Evolutionary conservation across 2,888 invertebrate genomes (phyloP), one percentile per base, ranked within the genome.

Genomic region (Drosophila differens): DNA sequence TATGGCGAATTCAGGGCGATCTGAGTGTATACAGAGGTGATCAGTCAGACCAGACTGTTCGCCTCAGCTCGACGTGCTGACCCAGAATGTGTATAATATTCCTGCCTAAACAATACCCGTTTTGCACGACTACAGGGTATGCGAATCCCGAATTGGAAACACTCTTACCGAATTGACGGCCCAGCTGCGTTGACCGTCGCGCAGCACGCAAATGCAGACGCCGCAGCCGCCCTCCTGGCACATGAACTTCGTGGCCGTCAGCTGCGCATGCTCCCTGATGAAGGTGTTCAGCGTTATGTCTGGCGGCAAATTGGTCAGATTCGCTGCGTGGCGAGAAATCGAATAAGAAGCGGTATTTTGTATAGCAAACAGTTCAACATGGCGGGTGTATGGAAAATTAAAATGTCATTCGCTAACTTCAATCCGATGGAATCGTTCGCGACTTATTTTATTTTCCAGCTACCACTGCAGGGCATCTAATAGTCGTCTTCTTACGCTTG

Each of bases 211-310:
- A 16, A 94, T 93, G 79, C 96, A 96, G 55, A 94, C 94, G 0
- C 96, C 96, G 84, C 96, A 96, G 22, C 96, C 96, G 37, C 96
- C 96, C 89, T 96, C 96, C 47, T 94, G 93, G 80, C 96, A 96
- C 95, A 96, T 95, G 54, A 93, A 94, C 84, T 96, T 96, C 0
- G 96, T 96, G 16, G 95, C 96, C 39, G 94, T 94, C 1, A 96
- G 92, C 39, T 94, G 94, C 10, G 94, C 94, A 87, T 94, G 92
- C 9, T 95, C 94, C 22, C 96, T 93, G 61, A 96, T 94, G 76
- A 95, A 96, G 1, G 94, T 93, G 79, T 95, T 95, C n/a, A 96
- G 92, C 0, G 95, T 94, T 0, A 95, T 95, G 47, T 93, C 92
- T 4, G 90, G 81, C 1, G 93, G 91, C 86, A 93, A 0, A 93